These are phyloP conservation scores for Pseudomyrmex sp. DNA, from an alignment of 1,140 invertebrate genomes.

Conservation along the genomic window DNA sequence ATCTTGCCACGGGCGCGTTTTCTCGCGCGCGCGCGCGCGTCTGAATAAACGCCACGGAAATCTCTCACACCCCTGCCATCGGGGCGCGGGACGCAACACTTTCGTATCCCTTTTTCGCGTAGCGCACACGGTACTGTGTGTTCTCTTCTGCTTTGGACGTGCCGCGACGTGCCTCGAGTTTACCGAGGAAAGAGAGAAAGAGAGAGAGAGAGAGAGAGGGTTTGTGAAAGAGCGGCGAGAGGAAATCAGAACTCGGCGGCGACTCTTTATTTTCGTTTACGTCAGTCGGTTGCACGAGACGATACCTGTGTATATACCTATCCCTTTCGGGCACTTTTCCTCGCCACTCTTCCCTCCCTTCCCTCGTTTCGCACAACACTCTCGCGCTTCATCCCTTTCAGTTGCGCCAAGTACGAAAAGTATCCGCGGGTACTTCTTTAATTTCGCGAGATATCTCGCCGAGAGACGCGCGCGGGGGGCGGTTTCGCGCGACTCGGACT, in stretches of 20 bases:
- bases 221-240: conserved; percentile 7
- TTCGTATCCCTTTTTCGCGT: conserved; percentile 9
- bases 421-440: conserved; percentile 56
- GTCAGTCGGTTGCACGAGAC: conserved; percentile 28
- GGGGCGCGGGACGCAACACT: neutral
- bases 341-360: neutral
- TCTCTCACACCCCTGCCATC: neutral
- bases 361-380: neutral
- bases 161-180: neutral
- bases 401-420: conserved; percentile 20
- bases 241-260: conserved; percentile 52
- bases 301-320: conserved; percentile 24
- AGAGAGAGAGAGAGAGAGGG: too few species aligned
- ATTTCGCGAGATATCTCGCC: conserved; percentile 57
- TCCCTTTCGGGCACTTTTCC: conserved; percentile 9
- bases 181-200: neutral
- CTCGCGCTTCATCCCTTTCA: conserved; percentile 35
- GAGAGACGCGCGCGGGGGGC: neutral
- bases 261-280: conserved; percentile 62
- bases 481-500: conserved; percentile 17
- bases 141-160: conserved; percentile 23
- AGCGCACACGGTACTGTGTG: neutral
- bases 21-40: conserved; percentile 9
- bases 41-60: conserved; percentile 55
- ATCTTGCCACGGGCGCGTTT: conserved; percentile 32